These are phyloP conservation scores for Lepidonotus clava DNA, from an alignment of 2,888 invertebrate genomes.

Conservation along the genomic window DNA sequence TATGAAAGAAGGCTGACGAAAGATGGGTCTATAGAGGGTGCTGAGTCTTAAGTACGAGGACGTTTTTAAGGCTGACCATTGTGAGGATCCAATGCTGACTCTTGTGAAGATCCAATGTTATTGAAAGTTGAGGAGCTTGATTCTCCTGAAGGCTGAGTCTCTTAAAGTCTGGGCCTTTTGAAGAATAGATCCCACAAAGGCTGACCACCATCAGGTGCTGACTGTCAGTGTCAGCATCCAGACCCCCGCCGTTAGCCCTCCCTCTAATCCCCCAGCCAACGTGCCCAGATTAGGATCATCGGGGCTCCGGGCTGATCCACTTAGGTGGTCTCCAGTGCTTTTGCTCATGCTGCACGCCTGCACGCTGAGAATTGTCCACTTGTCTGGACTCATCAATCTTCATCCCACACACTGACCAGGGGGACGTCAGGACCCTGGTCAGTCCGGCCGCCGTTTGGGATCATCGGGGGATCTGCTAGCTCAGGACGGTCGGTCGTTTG, in stretches of 20 bases:
- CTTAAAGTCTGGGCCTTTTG: too few relatives aligned
- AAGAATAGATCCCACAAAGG: too few relatives aligned
- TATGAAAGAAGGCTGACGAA: too few relatives aligned
- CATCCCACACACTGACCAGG: background rate
- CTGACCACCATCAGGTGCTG: too few relatives aligned
- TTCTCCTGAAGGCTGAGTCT: too few relatives aligned
- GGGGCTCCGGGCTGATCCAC: conserved; percentile 13
- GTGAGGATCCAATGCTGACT: too few relatives aligned
- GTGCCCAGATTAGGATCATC: conserved; percentile 44
- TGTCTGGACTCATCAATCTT: conserved; percentile 20
- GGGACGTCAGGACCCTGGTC: background rate
- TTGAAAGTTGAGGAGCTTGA: too few relatives aligned
- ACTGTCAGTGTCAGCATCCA: background rate
- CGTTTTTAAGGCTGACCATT: too few relatives aligned
- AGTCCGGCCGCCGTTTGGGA: background rate
- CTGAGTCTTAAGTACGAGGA: too few relatives aligned
- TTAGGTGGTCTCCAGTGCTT: background rate
- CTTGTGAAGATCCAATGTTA: too few relatives aligned
- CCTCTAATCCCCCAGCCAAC: background rate
- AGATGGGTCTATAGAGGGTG: too few relatives aligned
- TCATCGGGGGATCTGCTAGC: conserved; percentile 24
- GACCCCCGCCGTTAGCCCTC: background rate
- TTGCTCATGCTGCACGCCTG: background rate
- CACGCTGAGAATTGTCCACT: conserved; percentile 39
- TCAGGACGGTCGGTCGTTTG: too few relatives aligned